Conservation (phyloP, 2,888 invertebrate species). For the Aplocera efformata region DNA sequence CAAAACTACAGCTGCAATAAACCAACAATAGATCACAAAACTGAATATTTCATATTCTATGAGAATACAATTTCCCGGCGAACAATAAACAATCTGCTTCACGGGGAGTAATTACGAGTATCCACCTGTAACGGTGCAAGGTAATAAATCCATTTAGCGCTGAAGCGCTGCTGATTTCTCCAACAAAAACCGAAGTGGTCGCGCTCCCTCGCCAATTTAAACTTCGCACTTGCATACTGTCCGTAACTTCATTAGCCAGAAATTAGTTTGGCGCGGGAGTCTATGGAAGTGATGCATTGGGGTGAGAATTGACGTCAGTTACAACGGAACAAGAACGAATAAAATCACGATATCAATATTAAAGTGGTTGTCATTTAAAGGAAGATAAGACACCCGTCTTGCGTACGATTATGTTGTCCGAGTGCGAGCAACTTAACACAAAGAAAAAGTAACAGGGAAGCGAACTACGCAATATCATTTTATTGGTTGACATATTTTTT, state of each 20-base stretch:
- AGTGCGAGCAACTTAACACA: too few relatives aligned
- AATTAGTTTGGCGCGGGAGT: conserved; percentile 41
- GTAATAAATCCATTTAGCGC: conserved; percentile 72
- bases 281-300: conserved; percentile 11
- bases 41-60: conserved; percentile 26
- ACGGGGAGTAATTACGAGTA: conserved; percentile 68
- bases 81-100: conserved; percentile 63
- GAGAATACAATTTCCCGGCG: conserved; percentile 50
- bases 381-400: too few relatives aligned
- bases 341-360: too few relatives aligned
- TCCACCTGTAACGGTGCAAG: conserved; percentile 60
- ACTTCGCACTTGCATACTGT: conserved; percentile 60
- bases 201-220: conserved; percentile 62
- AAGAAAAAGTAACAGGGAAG: too few relatives aligned
- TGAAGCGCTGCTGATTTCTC: conserved; percentile 69
- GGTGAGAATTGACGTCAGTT: too few relatives aligned
- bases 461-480: too few relatives aligned
- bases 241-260: conserved; percentile 56
- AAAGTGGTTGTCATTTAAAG: too few relatives aligned
- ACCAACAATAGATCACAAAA: conserved; percentile 12
- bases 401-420: too few relatives aligned
- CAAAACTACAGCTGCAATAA: conserved; percentile 9
- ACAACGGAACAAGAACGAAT: too few relatives aligned
- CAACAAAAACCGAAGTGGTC: conserved; percentile 59
- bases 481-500: too few relatives aligned